These are phyloP conservation scores for Rhadina sibilatrix DNA, from an alignment of 2,113 vertebrate species.

Conservation along the genomic window DNA sequence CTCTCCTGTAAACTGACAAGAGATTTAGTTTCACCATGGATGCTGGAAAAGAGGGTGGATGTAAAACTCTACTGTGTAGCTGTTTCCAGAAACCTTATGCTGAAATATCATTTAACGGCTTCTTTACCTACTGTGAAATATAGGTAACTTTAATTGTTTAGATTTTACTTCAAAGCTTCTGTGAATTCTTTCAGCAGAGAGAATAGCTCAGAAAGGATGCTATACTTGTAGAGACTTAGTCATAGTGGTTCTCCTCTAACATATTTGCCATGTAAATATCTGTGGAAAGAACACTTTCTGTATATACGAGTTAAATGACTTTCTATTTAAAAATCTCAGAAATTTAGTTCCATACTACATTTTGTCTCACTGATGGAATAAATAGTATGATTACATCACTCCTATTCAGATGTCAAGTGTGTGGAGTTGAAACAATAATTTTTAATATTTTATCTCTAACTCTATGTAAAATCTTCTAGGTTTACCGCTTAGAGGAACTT, in stretches of 20 bases:
- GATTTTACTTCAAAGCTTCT: slow-evolving; percentile 70
- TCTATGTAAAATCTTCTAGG: slow-evolving; percentile 70
- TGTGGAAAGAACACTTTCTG: slow-evolving; percentile 72
- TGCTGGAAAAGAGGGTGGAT: slow-evolving; percentile 66
- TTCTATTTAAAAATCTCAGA: slow-evolving; percentile 75
- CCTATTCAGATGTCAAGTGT: slow-evolving; percentile 67
- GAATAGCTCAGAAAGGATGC: slow-evolving; percentile 66
- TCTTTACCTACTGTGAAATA: slow-evolving; percentile 75
- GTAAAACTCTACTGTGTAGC: slow-evolving; percentile 73
- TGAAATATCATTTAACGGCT: slow-evolving; percentile 72
- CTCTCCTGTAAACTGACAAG: slow-evolving; percentile 63
- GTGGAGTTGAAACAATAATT: slow-evolving; percentile 68
- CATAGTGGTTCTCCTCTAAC: slow-evolving; percentile 70
- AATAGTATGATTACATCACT: slow-evolving; percentile 68
- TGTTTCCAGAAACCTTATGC: slow-evolving; percentile 73
- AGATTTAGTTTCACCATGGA: slow-evolving; percentile 70
- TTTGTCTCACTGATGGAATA: slow-evolving; percentile 71
- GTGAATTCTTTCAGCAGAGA: slow-evolving; percentile 71
- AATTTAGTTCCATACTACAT: slow-evolving; percentile 70
- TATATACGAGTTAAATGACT: slow-evolving; percentile 69
- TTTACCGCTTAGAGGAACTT: slow-evolving; percentile 67
- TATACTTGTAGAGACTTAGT: slow-evolving; percentile 67
- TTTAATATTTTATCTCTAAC: slow-evolving; percentile 65
- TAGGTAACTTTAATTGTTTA: slow-evolving; percentile 72
- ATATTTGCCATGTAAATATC: slow-evolving; percentile 77